Percentiles rank a stretch among this genome's conserved stretches.
Conservation (phyloP, 2,888 invertebrate species). For the Romanomermis culicivorax region DNA sequence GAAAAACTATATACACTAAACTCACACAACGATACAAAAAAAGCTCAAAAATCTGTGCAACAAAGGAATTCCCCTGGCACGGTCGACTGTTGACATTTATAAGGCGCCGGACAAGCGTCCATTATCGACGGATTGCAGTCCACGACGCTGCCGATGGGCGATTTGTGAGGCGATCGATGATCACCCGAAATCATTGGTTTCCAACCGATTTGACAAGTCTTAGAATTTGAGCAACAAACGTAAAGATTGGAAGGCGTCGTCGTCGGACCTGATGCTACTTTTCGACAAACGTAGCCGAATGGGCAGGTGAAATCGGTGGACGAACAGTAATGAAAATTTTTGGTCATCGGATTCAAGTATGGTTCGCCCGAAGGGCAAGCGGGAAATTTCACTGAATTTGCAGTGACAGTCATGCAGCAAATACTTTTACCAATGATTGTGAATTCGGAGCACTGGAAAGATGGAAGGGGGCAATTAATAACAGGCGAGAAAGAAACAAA, state of each 20-base stretch:
- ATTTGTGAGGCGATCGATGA: neutral
- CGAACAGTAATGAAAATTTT: constrained; percentile 4
- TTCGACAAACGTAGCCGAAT: constrained; percentile 7
- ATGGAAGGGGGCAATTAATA: neutral
- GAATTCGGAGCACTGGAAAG: constrained; percentile 2
- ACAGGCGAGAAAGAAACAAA: neutral
- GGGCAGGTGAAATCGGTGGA: constrained; percentile 9
- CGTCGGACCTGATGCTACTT: neutral
- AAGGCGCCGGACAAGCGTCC: constrained; percentile 2
- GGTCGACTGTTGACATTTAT: constrained; percentile 10
- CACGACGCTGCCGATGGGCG: too few species aligned
- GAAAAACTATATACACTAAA: too few species aligned
- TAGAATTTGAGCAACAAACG: constrained; percentile 8
- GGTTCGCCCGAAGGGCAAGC: constrained; percentile 6
- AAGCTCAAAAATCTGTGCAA: too few species aligned
- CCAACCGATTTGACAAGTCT: constrained; percentile 11
- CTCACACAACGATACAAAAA: too few species aligned
- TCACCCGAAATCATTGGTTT: constrained; percentile 1
- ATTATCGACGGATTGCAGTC: neutral
- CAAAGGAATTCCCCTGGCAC: constrained; percentile 6
- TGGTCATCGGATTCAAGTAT: constrained; percentile 2
- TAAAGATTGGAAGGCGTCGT: neutral
- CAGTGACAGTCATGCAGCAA: constrained; percentile 9
- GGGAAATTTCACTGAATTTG: neutral
- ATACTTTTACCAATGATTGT: constrained; percentile 8